These are phyloP conservation scores for Ploceus nigricollis DNA, from an alignment of 2,113 vertebrate species.

Conservation along the genomic window DNA sequence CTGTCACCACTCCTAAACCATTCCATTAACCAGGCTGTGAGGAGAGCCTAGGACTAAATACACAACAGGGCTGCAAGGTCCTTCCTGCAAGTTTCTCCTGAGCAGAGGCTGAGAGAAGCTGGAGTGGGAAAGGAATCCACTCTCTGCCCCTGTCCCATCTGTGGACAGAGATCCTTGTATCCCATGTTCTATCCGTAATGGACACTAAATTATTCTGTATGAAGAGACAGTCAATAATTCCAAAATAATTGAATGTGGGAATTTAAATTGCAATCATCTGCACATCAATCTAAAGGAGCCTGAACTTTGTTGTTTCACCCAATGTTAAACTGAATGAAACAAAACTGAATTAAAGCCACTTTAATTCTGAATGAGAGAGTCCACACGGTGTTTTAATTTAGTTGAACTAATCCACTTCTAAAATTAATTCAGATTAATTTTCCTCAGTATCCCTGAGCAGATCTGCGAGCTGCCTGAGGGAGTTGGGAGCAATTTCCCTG, in stretches of 20 bases:
- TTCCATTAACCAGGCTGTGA: not conserved
- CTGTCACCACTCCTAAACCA: not conserved
- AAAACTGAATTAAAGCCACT: constrained; percentile 47
- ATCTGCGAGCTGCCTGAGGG: constrained; percentile 52
- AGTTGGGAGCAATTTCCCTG: constrained; percentile 37
- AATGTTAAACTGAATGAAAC: not conserved
- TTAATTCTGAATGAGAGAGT: constrained; percentile 48
- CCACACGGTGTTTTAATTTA: constrained; percentile 59
- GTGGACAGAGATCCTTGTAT: not conserved
- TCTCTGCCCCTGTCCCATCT: fast-evolving
- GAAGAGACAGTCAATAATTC: not conserved
- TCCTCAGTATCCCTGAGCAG: constrained; percentile 56
- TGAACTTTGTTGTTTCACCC: not conserved
- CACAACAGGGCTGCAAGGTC: not conserved
- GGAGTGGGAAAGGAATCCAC: not conserved
- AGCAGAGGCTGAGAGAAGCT: not conserved
- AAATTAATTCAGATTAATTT: constrained; percentile 66
- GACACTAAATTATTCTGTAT: not conserved
- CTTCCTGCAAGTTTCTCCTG: not conserved
- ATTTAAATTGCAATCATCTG: not conserved
- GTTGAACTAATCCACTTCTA: constrained; percentile 62
- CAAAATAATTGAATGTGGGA: not conserved
- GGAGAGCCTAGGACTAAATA: not conserved
- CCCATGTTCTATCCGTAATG: not conserved
- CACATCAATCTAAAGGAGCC: not conserved